Percentiles rank a stretch among this genome's conserved stretches.
Evolutionary conservation across 2,113 vertebrate genomes (phyloP).

Genomic region (Xerus inauris): DNA sequence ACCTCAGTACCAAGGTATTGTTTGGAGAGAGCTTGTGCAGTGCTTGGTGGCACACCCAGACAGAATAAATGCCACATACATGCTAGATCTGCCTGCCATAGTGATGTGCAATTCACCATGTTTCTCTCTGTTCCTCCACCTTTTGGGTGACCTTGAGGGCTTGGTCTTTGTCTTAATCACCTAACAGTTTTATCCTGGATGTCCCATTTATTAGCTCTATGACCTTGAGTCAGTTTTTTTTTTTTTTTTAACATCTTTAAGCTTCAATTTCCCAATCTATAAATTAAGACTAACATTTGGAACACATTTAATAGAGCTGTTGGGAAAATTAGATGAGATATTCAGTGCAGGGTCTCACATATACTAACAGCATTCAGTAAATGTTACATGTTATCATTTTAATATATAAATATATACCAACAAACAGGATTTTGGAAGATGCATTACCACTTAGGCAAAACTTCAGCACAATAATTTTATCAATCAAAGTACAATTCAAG

Average conservation of each 20-base stretch:
- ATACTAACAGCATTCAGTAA: not conserved
- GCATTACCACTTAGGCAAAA: not conserved
- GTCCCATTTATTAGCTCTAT: not conserved
- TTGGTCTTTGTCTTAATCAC: not conserved
- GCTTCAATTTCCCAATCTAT: constrained; percentile 14
- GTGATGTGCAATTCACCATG: rapidly evolving
- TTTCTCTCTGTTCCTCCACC: not conserved
- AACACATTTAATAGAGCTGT: not conserved
- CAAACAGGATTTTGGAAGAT: not conserved
- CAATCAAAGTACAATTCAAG: not conserved
- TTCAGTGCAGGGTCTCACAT: not conserved
- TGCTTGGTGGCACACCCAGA: rapidly evolving
- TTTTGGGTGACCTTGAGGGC: not conserved
- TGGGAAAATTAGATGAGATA: not conserved
- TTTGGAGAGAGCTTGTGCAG: not conserved
- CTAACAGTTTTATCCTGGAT: not conserved
- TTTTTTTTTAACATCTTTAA: not conserved
- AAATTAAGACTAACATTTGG: constrained; percentile 35
- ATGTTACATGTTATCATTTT: not conserved
- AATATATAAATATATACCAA: not conserved
- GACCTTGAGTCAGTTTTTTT: not conserved
- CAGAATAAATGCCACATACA: rapidly evolving
- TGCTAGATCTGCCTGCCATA: rapidly evolving
- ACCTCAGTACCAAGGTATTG: no score
- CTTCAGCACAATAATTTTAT: not conserved